A percentile compares a stretch with the other conserved stretches of the same genome.
These are phyloP conservation scores for Aphidius gifuensis DNA, from an alignment of 1,140 invertebrate species.

Conservation along the genomic window DNA sequence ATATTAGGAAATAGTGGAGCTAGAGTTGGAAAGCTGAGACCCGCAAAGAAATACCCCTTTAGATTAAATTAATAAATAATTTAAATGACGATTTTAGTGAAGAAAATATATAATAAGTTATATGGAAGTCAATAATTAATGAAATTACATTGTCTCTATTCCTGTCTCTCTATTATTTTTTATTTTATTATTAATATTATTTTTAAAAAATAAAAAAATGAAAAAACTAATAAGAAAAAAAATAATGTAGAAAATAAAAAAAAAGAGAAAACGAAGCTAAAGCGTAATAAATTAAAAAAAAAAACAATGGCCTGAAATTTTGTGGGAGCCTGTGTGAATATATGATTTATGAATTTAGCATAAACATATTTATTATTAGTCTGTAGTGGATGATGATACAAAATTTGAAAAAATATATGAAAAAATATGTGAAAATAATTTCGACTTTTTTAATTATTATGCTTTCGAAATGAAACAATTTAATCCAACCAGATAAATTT, in stretches of 20 bases:
- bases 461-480: neutral
- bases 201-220: neutral
- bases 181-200: slow-evolving; percentile 46
- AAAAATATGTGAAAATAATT: slow-evolving; percentile 2
- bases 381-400: slow-evolving; percentile 23
- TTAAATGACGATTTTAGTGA: neutral
- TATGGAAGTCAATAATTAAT: slow-evolving; percentile 53
- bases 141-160: slow-evolving; percentile 29
- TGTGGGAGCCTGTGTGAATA: slow-evolving; percentile 28
- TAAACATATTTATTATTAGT: slow-evolving; percentile 33
- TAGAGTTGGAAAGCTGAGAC: slow-evolving; percentile 50
- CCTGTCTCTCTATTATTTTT: slow-evolving; percentile 30
- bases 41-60: slow-evolving; percentile 53
- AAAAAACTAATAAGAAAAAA: slow-evolving; percentile 4
- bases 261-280: neutral
- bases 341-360: slow-evolving; percentile 31
- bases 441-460: too few relatives aligned
- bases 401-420: slow-evolving; percentile 27
- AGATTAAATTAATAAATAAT: slow-evolving; percentile 41
- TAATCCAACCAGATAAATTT: slow-evolving; percentile 12
- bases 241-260: slow-evolving; percentile 7
- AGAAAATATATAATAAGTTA: slow-evolving; percentile 33
- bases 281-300: neutral
- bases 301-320: slow-evolving; percentile 29
- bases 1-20: slow-evolving; percentile 71